Evolutionary conservation across 2,113 vertebrate species (phyloP), one percentile per base, ranked within the genome.

Genomic region (Nymphicus hollandicus): DNA sequence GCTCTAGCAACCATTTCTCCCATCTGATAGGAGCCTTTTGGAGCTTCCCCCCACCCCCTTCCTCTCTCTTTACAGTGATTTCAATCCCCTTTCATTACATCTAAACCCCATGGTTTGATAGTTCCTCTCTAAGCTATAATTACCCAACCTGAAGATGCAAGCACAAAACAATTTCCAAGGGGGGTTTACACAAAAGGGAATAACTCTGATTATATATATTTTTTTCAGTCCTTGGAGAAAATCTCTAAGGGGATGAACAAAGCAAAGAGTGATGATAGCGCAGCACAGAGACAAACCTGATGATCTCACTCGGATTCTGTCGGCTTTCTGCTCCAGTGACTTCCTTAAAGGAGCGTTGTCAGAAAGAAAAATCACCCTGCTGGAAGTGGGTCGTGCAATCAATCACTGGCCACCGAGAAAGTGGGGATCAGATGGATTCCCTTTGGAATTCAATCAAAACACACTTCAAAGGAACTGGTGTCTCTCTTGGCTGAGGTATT

Each of bases 281-380:
- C 41, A 49, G 78, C 74, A 8, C 28, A 79, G 92, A 61, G 60
- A 65, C 44, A 72, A 91, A 86, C 69, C 83, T 72, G 88, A 84
- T 91, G 92, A 79, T 89, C 69, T 87, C 73, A 43, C 68, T 64
- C 33, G 0, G 5, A 17, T 83, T 88, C 93, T 72, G 80, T 50
- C 1, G 2, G 39, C 24, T 83, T 95, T 95, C 80, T 0, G 3
- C 80, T 88, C 69, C 82, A 64, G 69, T 56, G 80, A 17, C 43
- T 93, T 88, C 82, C 73, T 84, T 94, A 81, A 86, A 90, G 90
- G 80, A 52, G 28, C 47, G 8, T 52, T 95, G 92, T 94, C 95
- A 93, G 83, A 41, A 96, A 96, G 96, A 95, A 94, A 89, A 96
- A 97, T 96, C 86, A 43, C 80, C 5, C 31, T 56, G 65, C 82